Evolutionary conservation across 2,888 invertebrate species (phyloP), one percentile per base, ranked within the genome.

Genomic region (Phaonia tiefii): DNA sequence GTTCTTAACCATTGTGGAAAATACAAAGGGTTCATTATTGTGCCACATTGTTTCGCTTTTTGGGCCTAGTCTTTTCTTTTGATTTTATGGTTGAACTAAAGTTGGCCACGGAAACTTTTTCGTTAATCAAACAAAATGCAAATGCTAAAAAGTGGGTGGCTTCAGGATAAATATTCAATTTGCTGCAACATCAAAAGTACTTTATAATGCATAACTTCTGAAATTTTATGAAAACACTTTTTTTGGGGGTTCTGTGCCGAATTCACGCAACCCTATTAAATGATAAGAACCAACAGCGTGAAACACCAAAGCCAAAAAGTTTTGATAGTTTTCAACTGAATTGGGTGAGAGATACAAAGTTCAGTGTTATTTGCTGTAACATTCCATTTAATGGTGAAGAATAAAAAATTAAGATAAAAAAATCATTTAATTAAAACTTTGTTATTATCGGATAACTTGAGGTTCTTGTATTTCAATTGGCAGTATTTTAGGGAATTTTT

Each of bases 401-500:
- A n/a, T 17, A 46, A 46, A 2, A 44, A 44, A 44, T 26, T n/a
- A 56, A 26, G 13, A 26, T 26, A 25, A 37, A 60, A 37, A 60
- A 60, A 60, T 37, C 60, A 60, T 60, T 60, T 60, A 60, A 60
- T 60, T 60, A 60, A 60, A 60, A 60, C 60, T 60, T 60, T 60
- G 37, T 17, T 17, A 60, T 60, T 60, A 60, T 60, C 60, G 60
- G 60, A 60, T 60, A 60, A 60, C 39, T 60, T 39, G 60, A 39
- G 60, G 60, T 39, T 60, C 39, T 20, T 60, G 60, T 60, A 8
- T 60, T 60, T 60, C 60, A 60, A 60, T 60, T 60, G 60, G 15
- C n/a, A n/a, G n/a, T n/a, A n/a, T n/a, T n/a, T n/a, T n/a, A n/a
- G n/a, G n/a, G n/a, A n/a, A n/a, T n/a, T n/a, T n/a, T n/a, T n/a